Evolutionary conservation across 37 sponge, comb jelly and placozoan species (phyloP).

Genomic region (Beroe ovata): DNA sequence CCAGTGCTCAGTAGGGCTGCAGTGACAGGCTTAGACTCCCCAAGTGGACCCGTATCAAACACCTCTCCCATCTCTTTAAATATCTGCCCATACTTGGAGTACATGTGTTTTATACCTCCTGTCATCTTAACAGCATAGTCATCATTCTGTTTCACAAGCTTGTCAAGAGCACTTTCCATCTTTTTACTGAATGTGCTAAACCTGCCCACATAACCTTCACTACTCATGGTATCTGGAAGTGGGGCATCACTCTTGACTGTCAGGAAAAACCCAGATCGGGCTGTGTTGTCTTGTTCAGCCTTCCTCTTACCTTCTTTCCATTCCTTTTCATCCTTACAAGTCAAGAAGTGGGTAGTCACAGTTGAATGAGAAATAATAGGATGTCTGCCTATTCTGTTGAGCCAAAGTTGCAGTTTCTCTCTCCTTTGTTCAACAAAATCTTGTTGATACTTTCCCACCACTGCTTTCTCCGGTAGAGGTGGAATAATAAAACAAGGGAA

Average conservation of each 20-base stretch:
- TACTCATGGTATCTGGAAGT: conserved; percentile 34
- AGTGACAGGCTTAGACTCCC: conserved; percentile 18
- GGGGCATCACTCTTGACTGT: conserved; percentile 70
- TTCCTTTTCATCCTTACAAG: conserved; percentile 69
- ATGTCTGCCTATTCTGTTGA: conserved; percentile 91
- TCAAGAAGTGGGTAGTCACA: conserved; percentile 73
- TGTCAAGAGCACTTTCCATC: conserved; percentile 24
- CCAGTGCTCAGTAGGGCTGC: conserved; percentile 25
- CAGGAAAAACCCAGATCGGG: conserved; percentile 73
- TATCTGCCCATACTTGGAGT: conserved; percentile 20
- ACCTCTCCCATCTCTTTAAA: conserved; percentile 44
- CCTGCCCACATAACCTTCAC: conserved; percentile 40
- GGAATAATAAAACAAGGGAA: conserved; percentile 83
- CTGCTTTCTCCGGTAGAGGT: conserved; percentile 86
- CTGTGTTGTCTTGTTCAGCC: conserved; percentile 88
- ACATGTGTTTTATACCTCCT: conserved; percentile 74
- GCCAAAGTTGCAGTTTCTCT: conserved; percentile 88
- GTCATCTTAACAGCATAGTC: conserved; percentile 87
- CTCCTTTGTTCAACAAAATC: conserved; percentile 88
- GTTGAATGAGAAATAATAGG: conserved; percentile 82
- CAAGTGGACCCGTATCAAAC: conserved; percentile 31
- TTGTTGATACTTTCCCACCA: conserved; percentile 69
- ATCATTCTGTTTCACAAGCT: conserved; percentile 35
- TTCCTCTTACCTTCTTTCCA: conserved; percentile 96
- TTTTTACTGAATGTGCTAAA: conserved; percentile 48